Base-by-base conservation (phyloP, 2,888 invertebrate genomes). In the Periphyllus acericola region DNA sequence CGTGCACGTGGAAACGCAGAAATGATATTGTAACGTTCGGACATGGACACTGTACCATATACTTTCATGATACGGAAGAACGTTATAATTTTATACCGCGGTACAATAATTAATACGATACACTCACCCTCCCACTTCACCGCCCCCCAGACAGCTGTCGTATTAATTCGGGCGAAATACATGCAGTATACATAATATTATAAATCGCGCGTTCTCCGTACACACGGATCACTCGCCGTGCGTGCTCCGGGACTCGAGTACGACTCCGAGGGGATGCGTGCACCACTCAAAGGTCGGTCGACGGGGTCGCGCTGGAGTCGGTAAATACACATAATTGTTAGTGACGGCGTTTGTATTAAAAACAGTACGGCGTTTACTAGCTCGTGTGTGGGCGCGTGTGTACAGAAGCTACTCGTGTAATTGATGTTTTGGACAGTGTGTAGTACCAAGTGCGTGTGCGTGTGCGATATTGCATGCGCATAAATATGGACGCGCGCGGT, bases 381-480 rank as follows among this genome's bases (percentile, higher is more conserved):
- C 9, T 1, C 8, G 72, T 21, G 72, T 32, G 55, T 46, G 80
- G 17, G 66, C 25, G 79, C 25, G 68, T 72, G 81, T 36, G 40
- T n/a, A 21, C 32, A 14, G 85, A 78, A 78, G 68, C 71, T 32
- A 68, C 85, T 60, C 78, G 78, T 78, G 78, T 86, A 79, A 86
- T 79, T 86, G 86, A 79, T 86, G 86, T 86, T 85, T 85, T 52
- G 85, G 85, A 85, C 76, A 34, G 66, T 29, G 17, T 21, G 9
- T 21, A 36, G 9, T 25, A n/a, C n/a, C n/a, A n/a, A n/a, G n/a
- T 36, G 29, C 21, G 82, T 83, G 55, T 52, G n/a, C 34, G 60
- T 21, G 74, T 29, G 29, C 52, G 72, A 71, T 86, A 79, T 86
- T 72, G 72, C 86, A 86, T 71, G 85, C 32, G 80, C 83, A 46